A percentile compares a stretch with the other conserved stretches of the same genome.
phyloP scores from a whole-genome alignment of 2,888 invertebrate genomes.

The Phortica okadai region DNA sequence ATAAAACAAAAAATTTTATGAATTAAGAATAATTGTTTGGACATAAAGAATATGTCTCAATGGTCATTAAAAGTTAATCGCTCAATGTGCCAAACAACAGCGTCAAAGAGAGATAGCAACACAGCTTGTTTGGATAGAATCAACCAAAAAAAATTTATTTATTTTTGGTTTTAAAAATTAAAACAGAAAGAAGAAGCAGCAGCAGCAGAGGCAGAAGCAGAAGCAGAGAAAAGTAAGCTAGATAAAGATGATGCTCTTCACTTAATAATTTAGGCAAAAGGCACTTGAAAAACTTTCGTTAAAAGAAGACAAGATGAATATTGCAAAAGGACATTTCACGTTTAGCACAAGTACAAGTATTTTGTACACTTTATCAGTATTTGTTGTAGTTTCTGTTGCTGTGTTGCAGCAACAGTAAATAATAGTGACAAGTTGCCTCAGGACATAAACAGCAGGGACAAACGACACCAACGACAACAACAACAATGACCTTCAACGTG shows the following conservation, averaged over 20 bases:
- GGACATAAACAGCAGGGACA: constrained; percentile 10
- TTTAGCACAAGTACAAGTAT: not conserved
- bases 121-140: not conserved
- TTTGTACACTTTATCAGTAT: not conserved
- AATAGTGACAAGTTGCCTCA: constrained; percentile 17
- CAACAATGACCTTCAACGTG: constrained; percentile 11
- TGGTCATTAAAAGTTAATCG: too few species aligned
- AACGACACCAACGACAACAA: too few species aligned
- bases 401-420: constrained; percentile 22
- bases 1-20: too few species aligned
- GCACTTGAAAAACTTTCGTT: constrained; percentile 26
- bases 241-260: constrained; percentile 26
- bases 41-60: too few species aligned
- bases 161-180: not conserved
- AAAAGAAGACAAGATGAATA: not conserved
- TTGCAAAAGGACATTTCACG: constrained; percentile 10
- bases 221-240: constrained; percentile 12
- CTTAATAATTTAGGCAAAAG: constrained; percentile 39
- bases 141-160: constrained; percentile 1
- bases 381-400: not conserved
- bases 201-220: not conserved
- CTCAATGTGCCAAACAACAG: too few species aligned
- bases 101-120: not conserved
- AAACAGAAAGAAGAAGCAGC: not conserved
- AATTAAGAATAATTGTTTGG: too few species aligned